These are phyloP conservation scores for Micronisus gabar DNA, from an alignment of 2,113 vertebrate genomes.

Conservation along the genomic window DNA sequence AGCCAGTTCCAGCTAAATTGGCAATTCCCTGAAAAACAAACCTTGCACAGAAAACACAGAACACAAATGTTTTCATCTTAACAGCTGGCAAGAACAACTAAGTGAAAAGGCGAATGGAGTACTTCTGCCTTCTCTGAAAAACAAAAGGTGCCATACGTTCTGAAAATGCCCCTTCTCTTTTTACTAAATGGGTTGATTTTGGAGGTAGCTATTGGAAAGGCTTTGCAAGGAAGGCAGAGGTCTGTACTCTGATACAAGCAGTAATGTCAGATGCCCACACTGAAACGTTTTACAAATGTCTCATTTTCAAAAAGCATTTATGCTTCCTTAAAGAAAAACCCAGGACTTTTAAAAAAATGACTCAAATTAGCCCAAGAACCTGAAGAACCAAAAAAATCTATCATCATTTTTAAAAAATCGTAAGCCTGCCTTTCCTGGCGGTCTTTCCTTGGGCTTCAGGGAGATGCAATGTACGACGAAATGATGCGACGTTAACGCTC, in stretches of 20 bases:
- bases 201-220: background rate
- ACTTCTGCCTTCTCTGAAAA: background rate
- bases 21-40: conserved; percentile 6
- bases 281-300: background rate
- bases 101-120: background rate
- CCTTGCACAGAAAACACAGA: background rate
- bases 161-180: background rate
- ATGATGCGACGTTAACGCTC: fast-evolving
- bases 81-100: background rate
- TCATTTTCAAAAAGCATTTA: background rate
- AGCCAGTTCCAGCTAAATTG: background rate
- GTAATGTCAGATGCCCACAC: background rate
- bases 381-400: background rate
- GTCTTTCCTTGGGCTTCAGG: background rate
- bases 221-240: background rate
- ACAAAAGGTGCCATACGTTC: background rate
- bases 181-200: background rate
- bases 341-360: background rate
- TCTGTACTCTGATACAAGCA: background rate
- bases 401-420: background rate
- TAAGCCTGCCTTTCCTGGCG: background rate
- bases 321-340: background rate
- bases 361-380: background rate
- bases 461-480: fast-evolving
- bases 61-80: background rate